These are phyloP conservation scores for Trogon surrucura DNA, from an alignment of 2,113 vertebrate genomes.

Conservation along the genomic window DNA sequence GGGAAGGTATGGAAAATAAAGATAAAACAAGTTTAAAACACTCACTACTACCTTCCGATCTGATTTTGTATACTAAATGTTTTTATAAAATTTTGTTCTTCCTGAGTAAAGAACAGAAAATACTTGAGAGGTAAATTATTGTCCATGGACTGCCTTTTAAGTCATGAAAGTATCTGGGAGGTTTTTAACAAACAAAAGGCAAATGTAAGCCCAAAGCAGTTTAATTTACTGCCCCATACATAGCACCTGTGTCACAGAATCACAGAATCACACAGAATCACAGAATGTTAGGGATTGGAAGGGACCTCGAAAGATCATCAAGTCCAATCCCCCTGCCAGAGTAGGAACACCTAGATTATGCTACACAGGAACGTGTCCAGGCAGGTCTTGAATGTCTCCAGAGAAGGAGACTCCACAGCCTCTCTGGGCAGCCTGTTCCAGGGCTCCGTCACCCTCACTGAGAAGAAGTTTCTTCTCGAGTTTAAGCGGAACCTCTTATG, in stretches of 20 bases:
- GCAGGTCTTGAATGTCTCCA: too few species aligned
- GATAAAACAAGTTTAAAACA: background rate
- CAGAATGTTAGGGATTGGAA: too few species aligned
- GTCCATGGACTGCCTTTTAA: background rate
- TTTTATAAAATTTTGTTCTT: background rate
- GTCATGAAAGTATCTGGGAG: background rate
- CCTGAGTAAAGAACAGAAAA: background rate
- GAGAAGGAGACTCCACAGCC: too few species aligned
- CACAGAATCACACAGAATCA: too few species aligned
- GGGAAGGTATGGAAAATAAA: background rate
- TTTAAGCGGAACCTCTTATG: too few species aligned
- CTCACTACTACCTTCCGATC: background rate
- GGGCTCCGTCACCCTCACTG: too few species aligned
- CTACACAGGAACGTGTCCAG: too few species aligned
- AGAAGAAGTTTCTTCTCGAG: too few species aligned
- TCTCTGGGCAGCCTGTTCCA: too few species aligned
- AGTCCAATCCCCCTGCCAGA: too few species aligned
- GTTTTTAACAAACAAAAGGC: background rate
- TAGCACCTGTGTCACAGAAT: background rate
- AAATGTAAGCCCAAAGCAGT: background rate
- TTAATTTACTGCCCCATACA: background rate
- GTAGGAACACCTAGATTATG: too few species aligned
- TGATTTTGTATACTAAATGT: background rate
- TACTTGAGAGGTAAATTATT: background rate
- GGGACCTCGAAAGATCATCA: too few species aligned